Percentiles rank a stretch among this genome's conserved stretches.
Conservation (phyloP, 2,113 vertebrate genomes). For the Hassar affinis region DNA sequence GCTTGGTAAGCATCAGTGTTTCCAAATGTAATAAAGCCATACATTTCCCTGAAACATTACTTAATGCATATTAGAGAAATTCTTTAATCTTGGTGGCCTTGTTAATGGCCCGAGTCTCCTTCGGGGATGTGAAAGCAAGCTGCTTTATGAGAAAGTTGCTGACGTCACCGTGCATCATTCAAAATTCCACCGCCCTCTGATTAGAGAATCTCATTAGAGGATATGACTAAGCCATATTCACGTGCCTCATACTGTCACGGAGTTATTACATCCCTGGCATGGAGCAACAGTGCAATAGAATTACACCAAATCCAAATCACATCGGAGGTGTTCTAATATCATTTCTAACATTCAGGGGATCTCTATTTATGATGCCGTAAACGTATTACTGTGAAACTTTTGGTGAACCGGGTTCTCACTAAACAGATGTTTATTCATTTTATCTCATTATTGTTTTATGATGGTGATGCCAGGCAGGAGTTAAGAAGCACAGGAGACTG, state of each 20-base stretch:
- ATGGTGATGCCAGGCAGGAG: not conserved
- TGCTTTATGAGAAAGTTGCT: too few relatives aligned
- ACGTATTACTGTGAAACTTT: constrained; percentile 63
- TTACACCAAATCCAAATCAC: constrained; percentile 60
- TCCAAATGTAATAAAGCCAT: too few relatives aligned
- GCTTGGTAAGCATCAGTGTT: too few relatives aligned
- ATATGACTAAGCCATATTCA: constrained; percentile 50
- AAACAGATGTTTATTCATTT: constrained; percentile 30
- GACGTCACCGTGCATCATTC: constrained; percentile 17
- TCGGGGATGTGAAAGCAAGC: too few relatives aligned
- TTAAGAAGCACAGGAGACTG: constrained; percentile 17
- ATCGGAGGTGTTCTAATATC: constrained; percentile 52
- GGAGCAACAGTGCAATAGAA: too few relatives aligned
- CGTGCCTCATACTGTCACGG: constrained; percentile 42
- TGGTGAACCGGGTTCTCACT: not conserved
- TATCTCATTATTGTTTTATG: not conserved
- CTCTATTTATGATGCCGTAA: constrained; percentile 58
- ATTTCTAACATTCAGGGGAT: constrained; percentile 57
- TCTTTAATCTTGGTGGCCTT: too few relatives aligned
- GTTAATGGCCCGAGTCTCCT: too few relatives aligned
- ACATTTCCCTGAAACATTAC: too few relatives aligned
- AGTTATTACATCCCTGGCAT: constrained; percentile 43
- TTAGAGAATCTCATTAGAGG: constrained; percentile 47
- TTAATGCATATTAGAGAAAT: too few relatives aligned
- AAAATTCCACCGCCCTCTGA: constrained; percentile 43